These are phyloP conservation scores for Mormyrops boulengeri DNA, from an alignment of 2,797 vertebrate genomes.

Conservation along the genomic window DNA sequence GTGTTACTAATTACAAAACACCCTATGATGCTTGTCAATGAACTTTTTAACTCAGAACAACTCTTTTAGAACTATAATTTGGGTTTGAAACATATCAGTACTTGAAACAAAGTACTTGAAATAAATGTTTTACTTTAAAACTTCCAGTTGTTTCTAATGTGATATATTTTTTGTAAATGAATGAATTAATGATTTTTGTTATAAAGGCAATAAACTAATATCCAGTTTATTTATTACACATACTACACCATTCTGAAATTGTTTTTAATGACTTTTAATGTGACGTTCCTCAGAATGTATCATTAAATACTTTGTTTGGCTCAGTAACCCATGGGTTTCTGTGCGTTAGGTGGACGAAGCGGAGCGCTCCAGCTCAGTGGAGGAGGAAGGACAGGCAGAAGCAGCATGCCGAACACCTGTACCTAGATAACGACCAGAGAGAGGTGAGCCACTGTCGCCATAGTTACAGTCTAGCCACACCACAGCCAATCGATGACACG, in stretches of 20 bases:
- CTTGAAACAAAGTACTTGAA: neutral
- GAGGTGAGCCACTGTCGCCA: conserved; percentile 65
- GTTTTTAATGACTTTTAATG: neutral
- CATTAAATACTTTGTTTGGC: neutral
- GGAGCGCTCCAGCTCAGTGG: conserved; percentile 96
- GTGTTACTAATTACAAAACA: neutral
- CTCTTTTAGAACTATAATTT: neutral
- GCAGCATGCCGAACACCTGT: conserved; percentile 92
- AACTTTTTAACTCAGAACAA: neutral
- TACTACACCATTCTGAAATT: neutral
- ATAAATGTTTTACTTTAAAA: neutral
- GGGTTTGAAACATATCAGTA: neutral
- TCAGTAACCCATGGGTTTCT: conserved; percentile 6
- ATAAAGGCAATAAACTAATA: neutral
- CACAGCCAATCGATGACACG: neutral
- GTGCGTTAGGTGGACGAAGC: conserved; percentile 82
- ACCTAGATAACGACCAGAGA: conserved; percentile 96
- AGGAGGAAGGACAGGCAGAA: conserved; percentile 90
- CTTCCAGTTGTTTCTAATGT: neutral
- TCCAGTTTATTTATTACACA: neutral
- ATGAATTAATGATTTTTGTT: neutral
- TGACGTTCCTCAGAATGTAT: neutral
- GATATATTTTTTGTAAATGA: neutral
- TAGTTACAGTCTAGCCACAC: neutral
- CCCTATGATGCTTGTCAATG: neutral